A percentile compares a stretch with the other conserved stretches of the same genome.
Evolutionary conservation across 1,140 invertebrate species (phyloP).

Genomic region (Venustaconcha ellipsiformis): DNA sequence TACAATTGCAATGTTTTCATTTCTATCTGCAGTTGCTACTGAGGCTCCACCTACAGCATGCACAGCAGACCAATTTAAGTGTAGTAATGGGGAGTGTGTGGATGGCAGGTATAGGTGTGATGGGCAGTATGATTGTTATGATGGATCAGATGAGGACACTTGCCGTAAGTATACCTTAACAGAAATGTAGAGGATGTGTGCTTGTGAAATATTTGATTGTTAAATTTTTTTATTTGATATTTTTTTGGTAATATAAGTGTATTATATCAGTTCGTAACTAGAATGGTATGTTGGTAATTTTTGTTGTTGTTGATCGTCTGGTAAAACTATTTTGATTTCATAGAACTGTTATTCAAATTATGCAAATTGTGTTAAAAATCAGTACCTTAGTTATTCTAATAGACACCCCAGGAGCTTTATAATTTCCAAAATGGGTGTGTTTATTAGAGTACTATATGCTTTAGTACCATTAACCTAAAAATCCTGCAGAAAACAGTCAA

Average conservation of each 20-base stretch:
- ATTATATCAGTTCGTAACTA: too few species aligned
- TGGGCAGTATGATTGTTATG: constrained; percentile 65
- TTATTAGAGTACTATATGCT: too few species aligned
- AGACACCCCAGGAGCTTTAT: too few species aligned
- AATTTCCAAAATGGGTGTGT: too few species aligned
- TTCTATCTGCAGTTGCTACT: too few species aligned
- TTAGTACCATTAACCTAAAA: too few species aligned
- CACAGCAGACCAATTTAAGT: constrained; percentile 71
- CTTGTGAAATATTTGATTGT: not conserved
- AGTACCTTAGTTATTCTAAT: too few species aligned
- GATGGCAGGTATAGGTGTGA: constrained; percentile 76
- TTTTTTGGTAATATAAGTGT: not conserved
- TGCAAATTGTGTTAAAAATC: too few species aligned
- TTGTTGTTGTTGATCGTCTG: not conserved
- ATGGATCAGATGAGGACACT: constrained; percentile 68
- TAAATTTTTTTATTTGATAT: not conserved
- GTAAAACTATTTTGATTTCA: too few species aligned
- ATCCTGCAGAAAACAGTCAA: too few species aligned
- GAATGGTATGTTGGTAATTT: not conserved
- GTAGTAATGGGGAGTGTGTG: constrained; percentile 68
- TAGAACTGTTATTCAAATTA: too few species aligned
- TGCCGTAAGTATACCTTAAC: constrained; percentile 72
- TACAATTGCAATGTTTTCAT: too few species aligned
- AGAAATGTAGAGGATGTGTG: not conserved
- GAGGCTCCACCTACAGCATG: constrained; percentile 33